Conservation (phyloP, 92 coral and sea anemone species). For the Parazoanthus swiftii region DNA sequence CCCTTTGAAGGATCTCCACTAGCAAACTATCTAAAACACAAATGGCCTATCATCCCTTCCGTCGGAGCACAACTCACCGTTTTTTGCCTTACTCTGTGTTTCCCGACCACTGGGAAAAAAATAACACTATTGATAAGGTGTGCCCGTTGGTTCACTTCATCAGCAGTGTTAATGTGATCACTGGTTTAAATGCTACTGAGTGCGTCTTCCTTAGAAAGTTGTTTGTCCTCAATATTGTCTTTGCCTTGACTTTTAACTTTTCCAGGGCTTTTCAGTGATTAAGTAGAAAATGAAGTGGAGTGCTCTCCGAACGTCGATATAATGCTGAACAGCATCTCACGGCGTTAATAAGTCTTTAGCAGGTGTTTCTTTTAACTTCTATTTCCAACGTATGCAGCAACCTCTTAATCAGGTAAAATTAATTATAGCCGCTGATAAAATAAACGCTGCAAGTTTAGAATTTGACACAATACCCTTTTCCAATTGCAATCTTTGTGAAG, state of each 20-base stretch:
- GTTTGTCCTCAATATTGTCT: neutral
- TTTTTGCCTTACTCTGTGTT: neutral
- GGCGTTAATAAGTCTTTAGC: neutral
- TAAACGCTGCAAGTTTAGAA: neutral
- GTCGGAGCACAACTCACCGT: neutral
- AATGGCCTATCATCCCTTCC: neutral
- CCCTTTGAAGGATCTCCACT: neutral
- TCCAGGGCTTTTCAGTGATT: neutral
- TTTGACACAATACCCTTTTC: neutral
- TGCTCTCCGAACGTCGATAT: neutral
- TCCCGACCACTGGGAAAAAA: neutral
- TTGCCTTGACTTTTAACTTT: neutral
- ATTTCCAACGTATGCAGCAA: neutral
- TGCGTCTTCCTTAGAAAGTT: neutral
- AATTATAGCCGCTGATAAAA: neutral
- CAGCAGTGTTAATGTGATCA: neutral
- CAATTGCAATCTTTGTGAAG: neutral
- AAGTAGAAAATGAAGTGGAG: neutral
- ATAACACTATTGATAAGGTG: too few species aligned
- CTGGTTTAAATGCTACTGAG: neutral
- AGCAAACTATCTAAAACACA: neutral
- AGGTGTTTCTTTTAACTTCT: neutral
- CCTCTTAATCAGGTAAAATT: neutral
- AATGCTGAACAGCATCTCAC: neutral
- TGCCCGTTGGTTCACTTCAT: neutral